Evolutionary conservation across 2,888 invertebrate species (phyloP), one percentile per base, ranked within the genome.

Genomic region (Cryptus armator): DNA sequence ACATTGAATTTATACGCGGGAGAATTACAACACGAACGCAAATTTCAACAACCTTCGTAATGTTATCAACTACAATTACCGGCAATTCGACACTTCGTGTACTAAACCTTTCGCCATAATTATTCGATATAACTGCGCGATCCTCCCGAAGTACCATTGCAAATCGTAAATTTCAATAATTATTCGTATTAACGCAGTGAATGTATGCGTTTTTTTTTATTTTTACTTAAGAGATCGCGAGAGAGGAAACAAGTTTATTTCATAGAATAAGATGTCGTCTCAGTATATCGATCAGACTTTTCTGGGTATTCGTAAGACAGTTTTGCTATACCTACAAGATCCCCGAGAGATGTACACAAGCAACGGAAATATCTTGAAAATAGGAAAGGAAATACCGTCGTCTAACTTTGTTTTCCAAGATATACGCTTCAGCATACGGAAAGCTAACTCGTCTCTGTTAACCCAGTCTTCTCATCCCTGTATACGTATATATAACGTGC

Each of bases 341-440:
- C 16, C 16, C 4, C 7, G 19, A 0, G 10, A 53, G 19, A 29
- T 24, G 24, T 16, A 43, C 19, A 43, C 5, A 7, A 29, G 67
- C 19, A 51, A 66, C 37, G 48, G 56, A 44, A 14, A 66, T 44
- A 64, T 5, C 62, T 46, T 24, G 81, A 76, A 81, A 86, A 87
- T 83, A 76, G 12, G 86, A 84, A 87, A 85, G 86, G 87, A 87
- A 85, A 88, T 88, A 80, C 71, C 82, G 83, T 86, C 85, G 83
- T 81, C 81, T 37, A 76, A 84, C 62, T 68, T 81, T 51, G 68
- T 44, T 76, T 67, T 16, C 37, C 19, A 37, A n/a, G 24, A 3
- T 32, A 48, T 67, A 43, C 10, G 48, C 70, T 64, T 29, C 59
- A 29, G 29, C 29, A 6, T 29, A 62, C 29, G 59, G 14, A n/a